Base-by-base conservation (phyloP, 2,888 invertebrate genomes). In the Sinopyrophorus schimmeli region DNA sequence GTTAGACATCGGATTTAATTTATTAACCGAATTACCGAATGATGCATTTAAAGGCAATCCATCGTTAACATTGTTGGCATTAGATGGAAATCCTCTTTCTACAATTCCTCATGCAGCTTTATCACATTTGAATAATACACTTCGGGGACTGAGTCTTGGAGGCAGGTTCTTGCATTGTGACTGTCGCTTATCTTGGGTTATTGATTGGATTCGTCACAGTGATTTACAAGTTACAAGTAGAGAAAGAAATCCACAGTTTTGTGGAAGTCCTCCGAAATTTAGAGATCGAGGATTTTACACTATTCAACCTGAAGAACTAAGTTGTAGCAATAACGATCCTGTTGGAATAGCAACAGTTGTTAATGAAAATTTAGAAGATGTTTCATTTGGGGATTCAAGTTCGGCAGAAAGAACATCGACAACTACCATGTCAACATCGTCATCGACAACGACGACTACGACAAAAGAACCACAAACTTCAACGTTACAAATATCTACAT, bases 161-260 rank as follows among this genome's bases (percentile, higher is more conserved):
- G 93, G 94, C 3, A 79, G 92, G 53, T 92, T 91, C 69, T 76
- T 94, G 17, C 87, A 87, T 59, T 94, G 94, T 67, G 93, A 94
- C 68, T 94, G 94, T 70, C 83, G 86, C 47, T 73, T 94, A 32
- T 80, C 85, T 5, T 94, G 94, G 94, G 87, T 93, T 48, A 85
- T 89, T 50, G 86, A 92, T 67, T 94, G 93, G 94, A 92, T 93
- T 60, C 80, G 86, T 39, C 86, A 85, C 55, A 86, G 86, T 7
- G 92, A 93, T 69, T 77, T 94, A 24, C 93, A 94, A 79, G 92
- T 94, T 11, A 93, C 93, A 6, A 92, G 92, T 55, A 80, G 93
- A 27, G 94, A 94, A 73, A 79, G 92, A 61, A 92, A 90, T 72
- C 93, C 93, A 4, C 93, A 94, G 71, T 94, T 93, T 72, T 94